Base-by-base conservation (phyloP, 2,888 invertebrate genomes). In the Stenodera caucasica region DNA sequence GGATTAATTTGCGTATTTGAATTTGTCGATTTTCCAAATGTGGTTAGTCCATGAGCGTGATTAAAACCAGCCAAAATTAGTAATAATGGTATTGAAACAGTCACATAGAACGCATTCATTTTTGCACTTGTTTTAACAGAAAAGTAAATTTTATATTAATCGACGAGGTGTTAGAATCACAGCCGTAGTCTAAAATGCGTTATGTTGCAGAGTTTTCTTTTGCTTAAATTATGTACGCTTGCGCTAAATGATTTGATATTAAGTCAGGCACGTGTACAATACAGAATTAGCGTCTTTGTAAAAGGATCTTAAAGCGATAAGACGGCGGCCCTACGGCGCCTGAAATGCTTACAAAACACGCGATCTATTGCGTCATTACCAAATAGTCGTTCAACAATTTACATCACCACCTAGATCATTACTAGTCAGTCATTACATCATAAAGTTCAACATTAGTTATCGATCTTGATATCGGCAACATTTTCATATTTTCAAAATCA, bases 61-160 rank as follows among this genome's bases (percentile, higher is more conserved):
- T 79, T 80, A 71, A 80, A 79, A 64, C 80, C 78, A 57, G 81
- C 84, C 72, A 83, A 77, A 61, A 81, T 80, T 72, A 84, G 80
- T 79, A 81, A 83, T 70, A 84, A 80, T 66, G 81, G 85, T 61
- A 85, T 83, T 51, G 84, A 85, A 72, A 84, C 77, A 68, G 77
- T 79, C 75, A 81, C 78, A 73, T 79, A 79, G 53, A 79, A 72
- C 71, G 76, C 76, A 74, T 80, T 80, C 78, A 80, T 80, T 68
- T 73, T 37, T 45, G 5, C 45, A 45, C 45, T 45, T 21, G 11
- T 23, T 45, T 77, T 67, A 67, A 58, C 49, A 50, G 63, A 58
- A 62, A 65, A 64, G 59, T 32, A 29, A 29, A 18, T 50, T 15
- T 26, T 29, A n/a, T 50, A 50, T 15, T 14, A 32, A 15, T 55